These are phyloP conservation scores for Zoroaster sp. DNA, from an alignment of 53 echinoderm and acorn worm species.

Conservation along the genomic window DNA sequence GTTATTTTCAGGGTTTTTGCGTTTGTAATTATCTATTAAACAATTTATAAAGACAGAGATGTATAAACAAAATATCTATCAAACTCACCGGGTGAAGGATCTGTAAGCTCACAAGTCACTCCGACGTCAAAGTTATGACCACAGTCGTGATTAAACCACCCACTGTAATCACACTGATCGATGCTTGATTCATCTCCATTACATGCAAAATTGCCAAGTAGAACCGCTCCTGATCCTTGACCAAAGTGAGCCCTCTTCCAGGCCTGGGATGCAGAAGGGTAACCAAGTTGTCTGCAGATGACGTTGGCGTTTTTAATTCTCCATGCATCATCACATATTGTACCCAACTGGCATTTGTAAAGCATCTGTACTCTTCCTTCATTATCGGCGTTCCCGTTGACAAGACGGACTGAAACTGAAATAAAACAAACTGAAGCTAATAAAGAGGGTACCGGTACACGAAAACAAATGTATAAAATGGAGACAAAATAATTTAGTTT, in stretches of 20 bases:
- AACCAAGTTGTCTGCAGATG: slow-evolving; percentile 54
- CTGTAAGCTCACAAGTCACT: background rate
- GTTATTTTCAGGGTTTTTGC: too few relatives aligned
- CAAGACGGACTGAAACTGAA: slow-evolving; percentile 15
- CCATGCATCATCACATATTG: background rate
- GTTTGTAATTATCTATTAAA: too few relatives aligned
- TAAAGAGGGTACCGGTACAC: too few relatives aligned
- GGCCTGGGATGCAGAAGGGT: slow-evolving; percentile 8
- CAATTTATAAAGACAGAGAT: too few relatives aligned
- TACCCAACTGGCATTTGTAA: background rate
- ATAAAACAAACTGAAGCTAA: too few relatives aligned
- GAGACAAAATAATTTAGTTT: too few relatives aligned
- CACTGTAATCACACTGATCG: slow-evolving; percentile 1
- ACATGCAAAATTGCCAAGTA: slow-evolving; percentile 31
- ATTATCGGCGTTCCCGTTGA: background rate
- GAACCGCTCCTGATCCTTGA: slow-evolving; percentile 34
- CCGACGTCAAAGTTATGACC: background rate
- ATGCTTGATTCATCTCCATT: slow-evolving; percentile 34
- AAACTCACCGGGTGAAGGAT: background rate
- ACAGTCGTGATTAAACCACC: slow-evolving; percentile 26
- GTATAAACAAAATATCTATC: too few relatives aligned
- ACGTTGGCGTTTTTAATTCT: background rate
- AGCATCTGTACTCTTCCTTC: slow-evolving; percentile 2
- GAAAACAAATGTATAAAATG: too few relatives aligned
- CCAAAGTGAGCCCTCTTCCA: slow-evolving; percentile 33